phyloP scores from a whole-genome alignment of 2,797 vertebrate genomes.

The Lithobates pipiens region DNA sequence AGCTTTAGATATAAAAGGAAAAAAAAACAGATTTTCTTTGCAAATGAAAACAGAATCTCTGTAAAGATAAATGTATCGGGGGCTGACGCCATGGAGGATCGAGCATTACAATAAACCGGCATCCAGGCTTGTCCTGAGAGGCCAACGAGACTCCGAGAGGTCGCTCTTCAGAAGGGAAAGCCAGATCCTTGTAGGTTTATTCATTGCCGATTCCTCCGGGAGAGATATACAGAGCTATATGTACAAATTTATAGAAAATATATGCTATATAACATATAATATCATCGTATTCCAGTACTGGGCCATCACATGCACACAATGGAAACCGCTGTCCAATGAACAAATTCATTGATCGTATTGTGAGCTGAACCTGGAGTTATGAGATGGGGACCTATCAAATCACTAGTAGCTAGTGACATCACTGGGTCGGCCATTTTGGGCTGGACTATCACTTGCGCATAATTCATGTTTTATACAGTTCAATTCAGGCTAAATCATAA shows the following conservation, averaged over 20 bases:
- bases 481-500: no score
- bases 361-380: no score
- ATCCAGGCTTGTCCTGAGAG: not conserved
- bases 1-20: not conserved
- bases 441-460: no score
- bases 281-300: not conserved
- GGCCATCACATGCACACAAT: no score
- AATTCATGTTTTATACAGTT: no score
- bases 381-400: no score
- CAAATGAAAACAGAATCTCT: not conserved
- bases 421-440: no score
- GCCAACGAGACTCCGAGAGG: no score
- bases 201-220: not conserved
- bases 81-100: not conserved
- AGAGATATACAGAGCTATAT: constrained; percentile 5
- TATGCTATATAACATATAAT: not conserved
- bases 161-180: not conserved
- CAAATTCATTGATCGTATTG: no score
- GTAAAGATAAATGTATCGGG: not conserved
- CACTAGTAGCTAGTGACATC: no score
- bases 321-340: no score
- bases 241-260: constrained; percentile 1
- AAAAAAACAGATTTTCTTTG: not conserved
- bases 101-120: not conserved
- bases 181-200: not conserved